phyloP scores from a whole-genome alignment of 2,113 vertebrate genomes.

The Paralichthys olivaceus region DNA sequence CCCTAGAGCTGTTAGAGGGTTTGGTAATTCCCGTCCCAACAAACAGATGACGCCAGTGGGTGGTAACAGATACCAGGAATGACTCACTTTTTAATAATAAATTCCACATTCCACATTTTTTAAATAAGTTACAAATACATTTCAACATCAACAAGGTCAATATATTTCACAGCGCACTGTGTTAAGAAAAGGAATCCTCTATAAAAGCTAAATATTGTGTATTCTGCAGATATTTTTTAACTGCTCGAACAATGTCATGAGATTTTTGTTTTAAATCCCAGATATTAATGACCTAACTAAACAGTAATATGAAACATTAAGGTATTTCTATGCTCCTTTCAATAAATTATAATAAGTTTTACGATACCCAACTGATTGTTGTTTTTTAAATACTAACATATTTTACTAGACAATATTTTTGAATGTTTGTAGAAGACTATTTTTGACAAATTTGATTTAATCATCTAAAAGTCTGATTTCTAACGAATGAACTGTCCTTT shows the following conservation, averaged over 20 bases:
- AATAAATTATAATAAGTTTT: no score
- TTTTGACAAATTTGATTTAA: background rate
- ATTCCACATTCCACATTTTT: background rate
- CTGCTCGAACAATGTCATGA: no score
- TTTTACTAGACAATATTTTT: no score
- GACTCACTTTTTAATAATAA: constrained; percentile 2
- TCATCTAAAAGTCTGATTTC: background rate
- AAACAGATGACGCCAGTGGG: constrained; percentile 40
- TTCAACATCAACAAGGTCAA: background rate
- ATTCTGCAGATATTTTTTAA: background rate
- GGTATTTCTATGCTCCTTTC: no score
- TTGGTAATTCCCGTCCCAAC: constrained; percentile 41
- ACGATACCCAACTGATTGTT: no score
- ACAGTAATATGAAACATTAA: background rate
- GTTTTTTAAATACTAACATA: no score
- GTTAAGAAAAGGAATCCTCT: background rate
- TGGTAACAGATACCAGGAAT: constrained; percentile 41
- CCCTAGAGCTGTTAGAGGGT: constrained; percentile 49
- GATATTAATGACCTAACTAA: background rate
- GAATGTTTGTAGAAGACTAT: no score
- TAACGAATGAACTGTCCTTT: background rate
- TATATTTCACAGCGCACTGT: background rate
- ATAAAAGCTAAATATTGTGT: background rate
- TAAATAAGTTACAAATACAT: constrained; percentile 17
- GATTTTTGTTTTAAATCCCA: background rate